Evolutionary conservation across 2,797 vertebrate species (phyloP), one percentile per base, ranked within the genome.

Genomic region (Percopsis omiscomaycus): DNA sequence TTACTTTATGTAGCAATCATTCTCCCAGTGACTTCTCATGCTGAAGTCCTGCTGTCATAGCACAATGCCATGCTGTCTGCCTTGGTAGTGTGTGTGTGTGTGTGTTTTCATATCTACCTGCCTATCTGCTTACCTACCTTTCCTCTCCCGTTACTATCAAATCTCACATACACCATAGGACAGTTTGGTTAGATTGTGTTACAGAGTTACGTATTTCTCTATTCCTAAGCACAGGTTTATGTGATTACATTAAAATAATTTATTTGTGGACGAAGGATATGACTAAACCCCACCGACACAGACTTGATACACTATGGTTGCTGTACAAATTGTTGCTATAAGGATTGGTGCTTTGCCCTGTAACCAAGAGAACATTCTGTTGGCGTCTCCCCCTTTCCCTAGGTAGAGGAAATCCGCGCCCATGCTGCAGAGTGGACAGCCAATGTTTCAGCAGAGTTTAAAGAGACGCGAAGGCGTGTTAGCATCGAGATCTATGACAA

Each of bases 381-480:
- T 6, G 11, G 30, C 61, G 0, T 55, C 61, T 29, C 46, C 8
- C 16, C 32, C 14, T 8, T 12, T 44, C 42, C 14, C 44, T 5
- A 98, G 97, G 97, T 98, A 0, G 97, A 94, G 22, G 97, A 98
- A 84, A 96, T 98, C 83, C 88, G 96, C 53, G 96, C 96, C n/a
- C 97, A 98, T 0, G 97, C 96, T 0, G 97, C 96, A 0, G 97
- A 98, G 89, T 98, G 97, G 97, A 97, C 95, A 0, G 96, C 97
- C 14, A 98, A 96, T 0, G 96, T 98, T 77, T 98, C 96, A 0
- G 97, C 97, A 0, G 97, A 98, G 84, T 95, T 98, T 84, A 98
- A 98, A 86, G 96, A 98, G 86, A 98, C 97, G 0, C 91, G 96
- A 2, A 86, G 97, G 37, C 94, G 97, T 14, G 91, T 98, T 27